phyloP scores from a whole-genome alignment of 2,113 vertebrate genomes.

The Oreotrochilus melanogaster region DNA sequence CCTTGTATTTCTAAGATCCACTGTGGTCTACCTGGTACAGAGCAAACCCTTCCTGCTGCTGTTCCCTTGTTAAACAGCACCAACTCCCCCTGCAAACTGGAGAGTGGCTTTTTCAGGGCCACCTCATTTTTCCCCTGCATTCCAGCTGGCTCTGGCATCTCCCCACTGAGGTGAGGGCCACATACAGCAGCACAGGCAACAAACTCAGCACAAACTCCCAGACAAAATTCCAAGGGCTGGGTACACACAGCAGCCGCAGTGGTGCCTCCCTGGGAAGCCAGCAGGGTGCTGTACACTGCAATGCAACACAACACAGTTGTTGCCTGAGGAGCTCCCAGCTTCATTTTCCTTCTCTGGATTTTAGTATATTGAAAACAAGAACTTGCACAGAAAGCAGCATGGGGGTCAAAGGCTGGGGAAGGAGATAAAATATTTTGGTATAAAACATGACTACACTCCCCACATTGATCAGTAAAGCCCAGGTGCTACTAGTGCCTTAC shows the following conservation, averaged over 20 bases:
- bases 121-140: neutral
- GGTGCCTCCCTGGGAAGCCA: neutral
- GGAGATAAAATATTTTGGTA: neutral
- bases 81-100: neutral
- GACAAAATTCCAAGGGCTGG: neutral
- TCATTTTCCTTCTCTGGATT: neutral
- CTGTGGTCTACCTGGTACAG: fast-evolving
- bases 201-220: neutral
- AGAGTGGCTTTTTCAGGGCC: neutral
- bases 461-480: neutral
- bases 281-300: fast-evolving
- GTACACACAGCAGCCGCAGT: fast-evolving
- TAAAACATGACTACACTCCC: neutral
- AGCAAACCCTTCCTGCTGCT: neutral
- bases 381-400: neutral
- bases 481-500: neutral
- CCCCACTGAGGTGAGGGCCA: neutral
- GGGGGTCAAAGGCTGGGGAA: neutral
- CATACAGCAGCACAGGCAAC: fast-evolving
- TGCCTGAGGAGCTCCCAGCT: neutral
- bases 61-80: neutral
- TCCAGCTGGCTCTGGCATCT: neutral
- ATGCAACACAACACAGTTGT: neutral
- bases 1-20: neutral
- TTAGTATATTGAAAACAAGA: neutral